Percentiles rank a stretch among this genome's conserved stretches.
These are phyloP conservation scores for Leptatherina wallacei DNA, from an alignment of 2,797 vertebrate species.

Conservation along the genomic window DNA sequence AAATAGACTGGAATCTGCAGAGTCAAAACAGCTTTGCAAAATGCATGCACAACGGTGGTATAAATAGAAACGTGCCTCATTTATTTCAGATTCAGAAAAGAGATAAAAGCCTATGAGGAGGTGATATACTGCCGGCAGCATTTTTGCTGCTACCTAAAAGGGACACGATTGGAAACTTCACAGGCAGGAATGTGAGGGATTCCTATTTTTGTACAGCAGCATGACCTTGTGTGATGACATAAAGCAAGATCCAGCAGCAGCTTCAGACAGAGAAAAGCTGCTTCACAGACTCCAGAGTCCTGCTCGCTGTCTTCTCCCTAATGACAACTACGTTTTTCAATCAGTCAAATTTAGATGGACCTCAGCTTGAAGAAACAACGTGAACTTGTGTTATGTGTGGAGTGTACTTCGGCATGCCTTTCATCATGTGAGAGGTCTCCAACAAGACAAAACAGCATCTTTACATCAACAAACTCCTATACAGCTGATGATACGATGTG, in stretches of 20 bases:
- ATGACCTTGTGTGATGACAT: conserved; percentile 44
- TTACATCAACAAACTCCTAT: neutral
- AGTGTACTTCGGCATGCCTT: conserved; percentile 11
- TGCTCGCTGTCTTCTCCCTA: neutral
- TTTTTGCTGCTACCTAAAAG: conserved; percentile 61
- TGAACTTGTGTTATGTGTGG: neutral
- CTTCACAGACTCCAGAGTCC: neutral
- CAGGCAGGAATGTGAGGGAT: conserved; percentile 56
- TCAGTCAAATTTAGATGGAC: conserved; percentile 11
- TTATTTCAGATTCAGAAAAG: conserved; percentile 72
- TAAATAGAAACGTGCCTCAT: conserved; percentile 72
- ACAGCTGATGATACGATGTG: neutral
- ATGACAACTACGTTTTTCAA: neutral
- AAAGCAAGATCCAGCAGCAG: conserved; percentile 16
- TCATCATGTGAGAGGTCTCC: conserved; percentile 30
- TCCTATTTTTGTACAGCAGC: conserved; percentile 55
- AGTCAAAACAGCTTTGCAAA: conserved; percentile 71
- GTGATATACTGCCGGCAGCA: conserved; percentile 57
- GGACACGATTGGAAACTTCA: conserved; percentile 55
- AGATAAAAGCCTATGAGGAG: conserved; percentile 65
- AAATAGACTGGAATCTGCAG: conserved; percentile 78
- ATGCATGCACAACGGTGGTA: conserved; percentile 49
- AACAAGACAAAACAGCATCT: conserved; percentile 1
- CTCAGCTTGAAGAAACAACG: neutral
- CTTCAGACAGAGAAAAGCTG: conserved; percentile 6